phyloP scores from a whole-genome alignment of 2,113 vertebrate species.

The Diadophis punctatus region DNA sequence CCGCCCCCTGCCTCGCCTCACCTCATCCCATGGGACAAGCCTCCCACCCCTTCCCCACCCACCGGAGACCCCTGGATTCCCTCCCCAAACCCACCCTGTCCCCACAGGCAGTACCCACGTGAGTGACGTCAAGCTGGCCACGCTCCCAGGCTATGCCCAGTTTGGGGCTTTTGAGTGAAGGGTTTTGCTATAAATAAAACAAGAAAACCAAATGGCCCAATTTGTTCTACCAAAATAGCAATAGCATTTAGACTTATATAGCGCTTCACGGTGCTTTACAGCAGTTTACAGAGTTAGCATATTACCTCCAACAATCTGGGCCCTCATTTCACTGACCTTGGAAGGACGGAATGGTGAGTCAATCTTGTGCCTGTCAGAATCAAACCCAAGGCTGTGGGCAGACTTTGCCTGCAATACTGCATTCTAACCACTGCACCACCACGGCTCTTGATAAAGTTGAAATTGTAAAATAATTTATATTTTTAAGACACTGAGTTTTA shows the following conservation, averaged over 20 bases:
- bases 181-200: neutral
- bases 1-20: too few relatives aligned
- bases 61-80: too few relatives aligned
- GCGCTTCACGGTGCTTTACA: neutral
- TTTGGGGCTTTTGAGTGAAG: neutral
- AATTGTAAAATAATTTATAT: neutral
- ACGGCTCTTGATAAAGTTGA: neutral
- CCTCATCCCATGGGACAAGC: too few relatives aligned
- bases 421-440: neutral
- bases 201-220: neutral
- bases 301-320: neutral
- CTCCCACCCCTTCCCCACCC: too few relatives aligned
- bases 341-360: neutral
- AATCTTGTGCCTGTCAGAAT: neutral
- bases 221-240: neutral
- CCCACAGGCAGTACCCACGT: too few relatives aligned
- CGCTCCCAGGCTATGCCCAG: too few relatives aligned
- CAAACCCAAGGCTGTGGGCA: neutral
- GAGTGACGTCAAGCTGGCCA: too few relatives aligned
- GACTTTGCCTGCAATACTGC: neutral
- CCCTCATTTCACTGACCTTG: neutral
- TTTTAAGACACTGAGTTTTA: conserved; percentile 3
- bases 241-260: neutral
- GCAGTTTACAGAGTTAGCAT: neutral
- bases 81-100: too few relatives aligned